Evolutionary conservation across 1,140 invertebrate species (phyloP).

Genomic region (Eumaeus atala): DNA sequence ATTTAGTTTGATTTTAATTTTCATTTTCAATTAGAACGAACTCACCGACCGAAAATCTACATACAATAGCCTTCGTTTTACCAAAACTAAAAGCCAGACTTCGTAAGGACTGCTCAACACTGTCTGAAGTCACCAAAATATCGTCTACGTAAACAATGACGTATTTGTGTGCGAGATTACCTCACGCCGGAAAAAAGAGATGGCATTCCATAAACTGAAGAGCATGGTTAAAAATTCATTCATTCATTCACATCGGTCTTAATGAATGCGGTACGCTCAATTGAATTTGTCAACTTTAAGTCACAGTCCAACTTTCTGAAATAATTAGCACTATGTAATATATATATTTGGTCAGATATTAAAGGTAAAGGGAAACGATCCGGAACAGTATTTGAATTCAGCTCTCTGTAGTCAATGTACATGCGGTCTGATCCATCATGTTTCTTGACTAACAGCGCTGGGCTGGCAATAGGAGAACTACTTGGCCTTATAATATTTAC

Average conservation of each 20-base stretch:
- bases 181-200: slow-evolving; percentile 37
- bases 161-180: slow-evolving; percentile 25
- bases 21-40: slow-evolving; percentile 25
- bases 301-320: slow-evolving; percentile 31
- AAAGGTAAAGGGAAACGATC: too few relatives aligned
- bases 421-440: slow-evolving; percentile 31
- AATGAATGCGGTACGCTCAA: slow-evolving; percentile 61
- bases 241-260: slow-evolving; percentile 48
- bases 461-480: too few relatives aligned
- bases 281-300: slow-evolving; percentile 62
- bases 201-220: slow-evolving; percentile 42
- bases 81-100: slow-evolving; percentile 27
- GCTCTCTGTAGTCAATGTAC: slow-evolving; percentile 26
- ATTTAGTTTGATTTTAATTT: slow-evolving; percentile 23
- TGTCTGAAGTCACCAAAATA: too few relatives aligned
- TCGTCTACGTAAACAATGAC: slow-evolving; percentile 28
- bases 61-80: slow-evolving; percentile 14
- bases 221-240: slow-evolving; percentile 41
- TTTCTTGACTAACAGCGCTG: too few relatives aligned
- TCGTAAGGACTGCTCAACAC: slow-evolving; percentile 17
- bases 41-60: slow-evolving; percentile 20
- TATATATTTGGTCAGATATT: slow-evolving; percentile 60
- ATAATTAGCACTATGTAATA: slow-evolving; percentile 24
- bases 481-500: too few relatives aligned
- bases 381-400: slow-evolving; percentile 68